Conservation (phyloP, 2,888 invertebrate species). For the Scaptomyza reducta region DNA sequence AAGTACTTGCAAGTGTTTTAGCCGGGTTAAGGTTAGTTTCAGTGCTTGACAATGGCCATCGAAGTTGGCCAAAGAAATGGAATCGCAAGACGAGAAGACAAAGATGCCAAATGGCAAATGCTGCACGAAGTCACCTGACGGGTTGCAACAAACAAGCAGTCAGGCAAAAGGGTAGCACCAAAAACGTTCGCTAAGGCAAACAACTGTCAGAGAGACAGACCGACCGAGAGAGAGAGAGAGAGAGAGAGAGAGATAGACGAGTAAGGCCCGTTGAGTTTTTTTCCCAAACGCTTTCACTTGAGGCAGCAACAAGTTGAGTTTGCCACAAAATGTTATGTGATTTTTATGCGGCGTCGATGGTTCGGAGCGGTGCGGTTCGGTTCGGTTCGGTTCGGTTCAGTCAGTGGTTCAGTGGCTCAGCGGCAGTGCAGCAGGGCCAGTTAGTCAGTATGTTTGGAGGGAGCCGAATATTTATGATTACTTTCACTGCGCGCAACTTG, state of each 20-base stretch:
- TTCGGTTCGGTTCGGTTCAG: too few relatives aligned
- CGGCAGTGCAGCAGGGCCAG: constrained; percentile 9
- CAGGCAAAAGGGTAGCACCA: constrained; percentile 61
- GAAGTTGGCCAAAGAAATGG: not conserved
- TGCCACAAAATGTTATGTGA: constrained; percentile 60
- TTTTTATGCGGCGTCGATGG: constrained; percentile 29
- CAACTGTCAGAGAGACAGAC: constrained; percentile 53
- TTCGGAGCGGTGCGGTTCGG: constrained; percentile 50
- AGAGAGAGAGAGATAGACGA: constrained; percentile 8
- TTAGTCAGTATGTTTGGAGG: constrained; percentile 4
- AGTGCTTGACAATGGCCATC: constrained; percentile 12
- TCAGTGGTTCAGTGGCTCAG: constrained; percentile 42
- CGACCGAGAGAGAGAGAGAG: not conserved
- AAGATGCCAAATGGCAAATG: constrained; percentile 52
- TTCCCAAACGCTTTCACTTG: constrained; percentile 77
- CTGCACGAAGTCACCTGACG: constrained; percentile 51
- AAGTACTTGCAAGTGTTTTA: not conserved
- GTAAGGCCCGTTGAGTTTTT: constrained; percentile 39
- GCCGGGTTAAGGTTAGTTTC: constrained; percentile 10
- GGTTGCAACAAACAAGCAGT: constrained; percentile 17
- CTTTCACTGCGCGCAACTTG: constrained; percentile 74
- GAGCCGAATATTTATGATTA: constrained; percentile 76
- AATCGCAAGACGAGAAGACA: not conserved
- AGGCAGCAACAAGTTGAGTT: constrained; percentile 39
- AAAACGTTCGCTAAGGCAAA: constrained; percentile 57